Conservation (phyloP, 1,140 invertebrate species). For the Drosophila nannoptera region DNA sequence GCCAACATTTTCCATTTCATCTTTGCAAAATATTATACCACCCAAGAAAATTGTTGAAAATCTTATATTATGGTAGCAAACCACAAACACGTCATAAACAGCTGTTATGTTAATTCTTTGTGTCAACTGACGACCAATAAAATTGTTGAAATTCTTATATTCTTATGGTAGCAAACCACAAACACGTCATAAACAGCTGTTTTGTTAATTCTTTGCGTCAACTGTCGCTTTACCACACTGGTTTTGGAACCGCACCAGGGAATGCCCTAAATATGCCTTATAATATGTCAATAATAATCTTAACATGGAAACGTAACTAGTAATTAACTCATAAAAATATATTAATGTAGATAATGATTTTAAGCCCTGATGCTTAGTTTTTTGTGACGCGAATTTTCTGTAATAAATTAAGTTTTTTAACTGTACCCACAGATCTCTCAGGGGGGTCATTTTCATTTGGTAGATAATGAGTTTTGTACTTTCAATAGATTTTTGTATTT, state of each 20-base stretch:
- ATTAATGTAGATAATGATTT: no score
- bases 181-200: constrained; percentile 50
- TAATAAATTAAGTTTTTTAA: background rate
- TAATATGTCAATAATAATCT: background rate
- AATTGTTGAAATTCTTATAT: no score
- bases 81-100: constrained; percentile 43
- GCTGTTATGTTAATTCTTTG: constrained; percentile 23
- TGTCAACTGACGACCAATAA: background rate
- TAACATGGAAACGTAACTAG: background rate
- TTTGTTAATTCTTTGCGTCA: background rate
- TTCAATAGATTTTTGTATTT: constrained; percentile 49
- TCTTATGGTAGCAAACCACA: constrained; percentile 16
- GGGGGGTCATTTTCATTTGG: constrained; percentile 61
- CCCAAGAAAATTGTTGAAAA: background rate
- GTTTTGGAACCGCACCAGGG: background rate
- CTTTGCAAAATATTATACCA: background rate
- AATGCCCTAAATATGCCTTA: constrained; percentile 48
- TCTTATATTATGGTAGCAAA: constrained; percentile 2
- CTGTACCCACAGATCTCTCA: constrained; percentile 6
- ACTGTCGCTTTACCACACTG: constrained; percentile 31
- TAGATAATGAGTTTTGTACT: constrained; percentile 60
- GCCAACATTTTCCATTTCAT: constrained; percentile 16
- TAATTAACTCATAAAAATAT: no score
- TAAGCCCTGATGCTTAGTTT: no score
- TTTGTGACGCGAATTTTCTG: no score